These are phyloP conservation scores for Gastrophryne carolinensis DNA, from an alignment of 2,797 vertebrate genomes.

Conservation along the genomic window DNA sequence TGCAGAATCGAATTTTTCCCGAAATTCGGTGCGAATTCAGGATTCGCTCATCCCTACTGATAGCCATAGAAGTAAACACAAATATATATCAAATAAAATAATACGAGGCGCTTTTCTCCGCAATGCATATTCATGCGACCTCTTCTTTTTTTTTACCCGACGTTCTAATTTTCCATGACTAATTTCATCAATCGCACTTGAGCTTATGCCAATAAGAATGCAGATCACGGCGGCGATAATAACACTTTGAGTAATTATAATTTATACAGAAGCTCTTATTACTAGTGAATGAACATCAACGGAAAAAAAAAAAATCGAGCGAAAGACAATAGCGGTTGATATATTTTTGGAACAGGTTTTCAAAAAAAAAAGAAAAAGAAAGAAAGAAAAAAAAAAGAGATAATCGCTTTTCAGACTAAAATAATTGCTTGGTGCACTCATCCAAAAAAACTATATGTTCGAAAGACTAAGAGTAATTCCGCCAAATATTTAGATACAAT, in stretches of 20 bases:
- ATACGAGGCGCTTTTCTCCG: not conserved
- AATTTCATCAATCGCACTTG: not conserved
- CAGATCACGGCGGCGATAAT: conserved; percentile 4
- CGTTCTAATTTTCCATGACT: not conserved
- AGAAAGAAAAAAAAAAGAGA: not conserved
- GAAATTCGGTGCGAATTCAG: no score
- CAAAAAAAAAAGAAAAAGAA: conserved; percentile 13
- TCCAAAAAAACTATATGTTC: conserved; percentile 49
- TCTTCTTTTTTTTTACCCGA: not conserved
- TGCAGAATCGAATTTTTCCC: no score
- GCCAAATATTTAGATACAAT: conserved; percentile 52
- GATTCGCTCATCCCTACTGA: no score
- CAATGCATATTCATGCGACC: not conserved
- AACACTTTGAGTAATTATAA: conserved; percentile 9
- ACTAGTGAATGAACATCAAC: conserved; percentile 4
- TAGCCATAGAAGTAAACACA: not conserved
- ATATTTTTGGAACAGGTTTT: conserved; percentile 33
- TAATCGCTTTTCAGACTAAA: conserved; percentile 37
- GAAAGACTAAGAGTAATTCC: conserved; percentile 48
- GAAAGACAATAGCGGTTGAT: not conserved
- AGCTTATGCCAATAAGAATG: not conserved
- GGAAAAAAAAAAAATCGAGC: not conserved
- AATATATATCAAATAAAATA: not conserved
- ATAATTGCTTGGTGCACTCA: conserved; percentile 46
- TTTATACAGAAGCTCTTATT: conserved; percentile 8